Evolutionary conservation across 2,113 vertebrate species (phyloP).

Genomic region (Origma solitaria): DNA sequence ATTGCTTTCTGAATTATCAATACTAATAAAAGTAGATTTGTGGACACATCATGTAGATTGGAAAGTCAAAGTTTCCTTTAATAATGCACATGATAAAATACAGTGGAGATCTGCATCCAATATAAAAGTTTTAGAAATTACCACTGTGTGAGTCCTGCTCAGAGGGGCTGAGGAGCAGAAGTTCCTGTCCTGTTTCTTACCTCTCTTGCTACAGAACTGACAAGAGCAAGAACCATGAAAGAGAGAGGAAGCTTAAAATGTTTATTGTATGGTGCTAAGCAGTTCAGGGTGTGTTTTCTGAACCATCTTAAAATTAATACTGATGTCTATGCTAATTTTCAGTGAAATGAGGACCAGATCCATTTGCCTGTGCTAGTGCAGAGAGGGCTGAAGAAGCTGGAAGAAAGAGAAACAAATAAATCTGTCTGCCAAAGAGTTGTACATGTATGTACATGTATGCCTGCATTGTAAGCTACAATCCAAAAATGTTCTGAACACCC

Average conservation of each 20-base stretch:
- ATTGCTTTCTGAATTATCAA: background rate
- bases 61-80: background rate
- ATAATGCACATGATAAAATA: background rate
- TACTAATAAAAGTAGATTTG: background rate
- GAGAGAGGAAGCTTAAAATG: background rate
- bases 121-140: background rate
- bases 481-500: background rate
- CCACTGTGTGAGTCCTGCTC: background rate
- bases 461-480: background rate
- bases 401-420: background rate
- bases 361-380: background rate
- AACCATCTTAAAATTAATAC: background rate
- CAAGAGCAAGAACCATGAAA: background rate
- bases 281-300: background rate
- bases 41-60: background rate
- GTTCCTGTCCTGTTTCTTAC: background rate
- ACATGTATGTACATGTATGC: rapidly evolving
- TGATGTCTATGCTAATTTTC: background rate
- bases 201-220: background rate
- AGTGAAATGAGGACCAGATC: background rate
- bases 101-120: background rate
- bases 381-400: background rate
- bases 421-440: background rate
- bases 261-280: background rate
- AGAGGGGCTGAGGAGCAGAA: background rate